Percentiles rank a stretch among this genome's conserved stretches.
Conservation (phyloP, 2,113 vertebrate genomes). For the Festucalex cinctus region DNA sequence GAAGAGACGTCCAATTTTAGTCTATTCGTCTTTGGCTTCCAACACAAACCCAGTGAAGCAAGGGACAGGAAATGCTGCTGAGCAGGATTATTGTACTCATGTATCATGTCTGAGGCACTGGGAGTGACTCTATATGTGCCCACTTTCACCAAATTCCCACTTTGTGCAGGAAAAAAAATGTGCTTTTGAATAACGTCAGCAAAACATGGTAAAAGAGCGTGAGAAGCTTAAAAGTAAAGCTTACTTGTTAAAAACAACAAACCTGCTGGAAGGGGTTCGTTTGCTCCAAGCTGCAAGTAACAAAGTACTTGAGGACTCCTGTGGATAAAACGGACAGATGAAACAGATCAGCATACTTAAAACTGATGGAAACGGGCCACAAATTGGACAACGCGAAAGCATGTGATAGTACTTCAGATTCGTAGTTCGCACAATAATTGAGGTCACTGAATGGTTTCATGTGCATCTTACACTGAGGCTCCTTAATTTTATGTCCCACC, state of each 20-base stretch:
- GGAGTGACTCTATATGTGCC: constrained; percentile 29
- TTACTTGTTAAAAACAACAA: constrained; percentile 24
- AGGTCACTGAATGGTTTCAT: not conserved
- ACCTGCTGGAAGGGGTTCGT: constrained; percentile 97
- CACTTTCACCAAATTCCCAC: constrained; percentile 25
- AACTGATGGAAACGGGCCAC: not conserved
- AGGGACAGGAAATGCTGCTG: constrained; percentile 33
- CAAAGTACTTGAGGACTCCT: constrained; percentile 91
- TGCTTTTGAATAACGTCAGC: not conserved
- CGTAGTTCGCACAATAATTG: not conserved
- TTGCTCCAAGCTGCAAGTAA: constrained; percentile 80
- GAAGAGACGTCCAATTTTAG: constrained; percentile 15
- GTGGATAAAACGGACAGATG: constrained; percentile 12
- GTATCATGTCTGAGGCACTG: constrained; percentile 15
- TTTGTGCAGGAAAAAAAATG: constrained; percentile 18
- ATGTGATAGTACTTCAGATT: not conserved
- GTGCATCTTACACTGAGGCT: not conserved
- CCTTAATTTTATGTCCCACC: not conserved
- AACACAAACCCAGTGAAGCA: not conserved
- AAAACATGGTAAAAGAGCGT: not conserved
- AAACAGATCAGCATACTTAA: not conserved
- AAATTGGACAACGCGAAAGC: not conserved
- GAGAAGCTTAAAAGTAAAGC: not conserved
- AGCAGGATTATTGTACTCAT: constrained; percentile 33
- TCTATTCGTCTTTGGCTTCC: constrained; percentile 9